phyloP scores from a whole-genome alignment of 1,140 invertebrate genomes.

The Drosophila punjabiensis region DNA sequence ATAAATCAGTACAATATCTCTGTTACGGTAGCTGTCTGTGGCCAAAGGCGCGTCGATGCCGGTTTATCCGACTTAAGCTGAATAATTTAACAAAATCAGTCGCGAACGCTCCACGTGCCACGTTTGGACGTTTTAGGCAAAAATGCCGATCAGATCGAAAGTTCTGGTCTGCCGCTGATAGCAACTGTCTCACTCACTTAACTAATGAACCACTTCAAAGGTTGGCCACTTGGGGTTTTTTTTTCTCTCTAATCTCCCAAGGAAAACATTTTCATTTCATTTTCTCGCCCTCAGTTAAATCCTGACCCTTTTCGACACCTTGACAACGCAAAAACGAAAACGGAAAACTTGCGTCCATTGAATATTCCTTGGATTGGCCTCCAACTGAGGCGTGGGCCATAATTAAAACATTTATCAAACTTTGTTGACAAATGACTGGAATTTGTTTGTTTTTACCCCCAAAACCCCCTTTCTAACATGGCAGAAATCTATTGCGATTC shows the following conservation, averaged over 20 bases:
- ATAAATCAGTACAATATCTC: conserved; percentile 33
- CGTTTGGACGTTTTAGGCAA: conserved; percentile 4
- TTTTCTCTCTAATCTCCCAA: conserved; percentile 3
- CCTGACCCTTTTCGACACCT: conserved; percentile 37
- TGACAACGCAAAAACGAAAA: conserved; percentile 6
- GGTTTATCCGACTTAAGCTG: conserved; percentile 37
- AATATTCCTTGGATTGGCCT: conserved; percentile 13
- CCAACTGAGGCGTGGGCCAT: conserved; percentile 28
- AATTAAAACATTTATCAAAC: conserved; percentile 64
- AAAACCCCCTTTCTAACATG: neutral
- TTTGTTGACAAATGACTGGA: conserved; percentile 54
- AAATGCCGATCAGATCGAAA: conserved; percentile 11
- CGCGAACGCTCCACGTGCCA: conserved; percentile 18
- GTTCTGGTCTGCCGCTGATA: conserved; percentile 10
- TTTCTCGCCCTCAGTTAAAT: conserved; percentile 7
- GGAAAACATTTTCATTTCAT: conserved; percentile 29
- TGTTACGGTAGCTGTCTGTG: neutral
- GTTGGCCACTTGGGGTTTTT: neutral
- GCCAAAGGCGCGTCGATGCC: conserved; percentile 20
- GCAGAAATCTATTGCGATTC: conserved; percentile 31
- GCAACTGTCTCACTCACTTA: conserved; percentile 42
- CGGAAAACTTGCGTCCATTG: conserved; percentile 23
- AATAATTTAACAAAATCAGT: conserved; percentile 50
- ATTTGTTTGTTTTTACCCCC: conserved; percentile 35
- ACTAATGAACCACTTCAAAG: conserved; percentile 59